Evolutionary conservation across 2,113 vertebrate genomes (phyloP).

Genomic region (Terrapene triunguis): DNA sequence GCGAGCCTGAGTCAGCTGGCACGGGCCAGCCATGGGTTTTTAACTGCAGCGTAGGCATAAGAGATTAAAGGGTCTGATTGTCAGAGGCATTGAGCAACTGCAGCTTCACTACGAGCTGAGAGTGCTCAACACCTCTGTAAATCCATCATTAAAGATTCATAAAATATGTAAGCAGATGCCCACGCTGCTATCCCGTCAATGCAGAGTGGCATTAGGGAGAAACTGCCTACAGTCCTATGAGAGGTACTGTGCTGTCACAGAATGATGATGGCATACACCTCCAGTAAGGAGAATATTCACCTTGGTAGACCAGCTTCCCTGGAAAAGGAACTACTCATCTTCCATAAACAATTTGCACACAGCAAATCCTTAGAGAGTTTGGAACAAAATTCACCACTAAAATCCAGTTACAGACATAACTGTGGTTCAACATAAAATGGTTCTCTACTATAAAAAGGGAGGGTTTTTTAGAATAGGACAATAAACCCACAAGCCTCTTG

Average conservation of each 20-base stretch:
- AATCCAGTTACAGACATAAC: conserved; percentile 1
- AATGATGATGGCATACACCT: neutral
- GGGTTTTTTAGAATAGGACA: neutral
- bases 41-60: neutral
- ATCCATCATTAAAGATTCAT: neutral
- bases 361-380: conserved; percentile 42
- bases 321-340: conserved; percentile 35
- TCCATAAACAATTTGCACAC: conserved; percentile 44
- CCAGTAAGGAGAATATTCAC: conserved; percentile 45
- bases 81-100: neutral
- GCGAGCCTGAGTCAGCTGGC: neutral
- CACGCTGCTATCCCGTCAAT: neutral
- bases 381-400: conserved; percentile 45
- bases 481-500: neutral
- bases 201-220: neutral
- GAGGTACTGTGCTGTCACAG: neutral
- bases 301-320: conserved; percentile 41
- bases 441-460: neutral
- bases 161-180: neutral
- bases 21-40: neutral
- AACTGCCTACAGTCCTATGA: neutral
- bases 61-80: neutral
- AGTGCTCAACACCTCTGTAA: neutral
- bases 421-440: neutral
- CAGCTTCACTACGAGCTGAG: neutral